Percentiles rank a stretch among this genome's conserved stretches.
These are phyloP conservation scores for Oreochromis spilurus DNA, from an alignment of 2,113 vertebrate genomes.

Conservation along the genomic window DNA sequence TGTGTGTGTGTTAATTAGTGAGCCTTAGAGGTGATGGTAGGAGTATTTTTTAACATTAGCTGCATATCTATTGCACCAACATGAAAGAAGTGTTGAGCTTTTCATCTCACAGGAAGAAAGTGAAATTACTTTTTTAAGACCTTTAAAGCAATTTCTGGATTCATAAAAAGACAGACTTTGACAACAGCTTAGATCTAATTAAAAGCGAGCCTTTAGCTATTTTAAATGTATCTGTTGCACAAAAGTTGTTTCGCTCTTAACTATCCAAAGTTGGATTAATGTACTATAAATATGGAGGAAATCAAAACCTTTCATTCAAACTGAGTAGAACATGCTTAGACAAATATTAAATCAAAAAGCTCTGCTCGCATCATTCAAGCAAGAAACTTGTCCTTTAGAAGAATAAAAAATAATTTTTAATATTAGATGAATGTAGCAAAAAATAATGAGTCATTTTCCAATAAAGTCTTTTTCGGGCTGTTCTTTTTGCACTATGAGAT, in stretches of 20 bases:
- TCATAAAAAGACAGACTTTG: neutral
- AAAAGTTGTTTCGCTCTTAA: neutral
- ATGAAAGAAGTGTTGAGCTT: neutral
- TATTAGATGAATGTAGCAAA: neutral
- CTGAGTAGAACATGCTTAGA: neutral
- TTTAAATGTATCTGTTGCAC: neutral
- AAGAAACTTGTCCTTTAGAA: neutral
- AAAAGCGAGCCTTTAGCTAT: neutral
- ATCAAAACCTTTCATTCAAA: neutral
- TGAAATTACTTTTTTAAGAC: neutral
- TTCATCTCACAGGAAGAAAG: neutral
- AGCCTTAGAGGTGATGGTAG: neutral
- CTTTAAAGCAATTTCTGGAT: neutral
- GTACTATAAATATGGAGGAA: neutral
- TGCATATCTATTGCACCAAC: neutral
- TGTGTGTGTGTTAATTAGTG: neutral
- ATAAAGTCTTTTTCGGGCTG: neutral
- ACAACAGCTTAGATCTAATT: neutral
- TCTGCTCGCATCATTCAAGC: neutral
- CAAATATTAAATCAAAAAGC: neutral
- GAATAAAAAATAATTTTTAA: neutral
- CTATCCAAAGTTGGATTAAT: neutral
- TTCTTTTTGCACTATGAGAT: neutral
- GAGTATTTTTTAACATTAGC: neutral
- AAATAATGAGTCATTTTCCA: neutral